phyloP scores from a whole-genome alignment of 64 coral and sea anemone species.

The Trachythela sp. region DNA sequence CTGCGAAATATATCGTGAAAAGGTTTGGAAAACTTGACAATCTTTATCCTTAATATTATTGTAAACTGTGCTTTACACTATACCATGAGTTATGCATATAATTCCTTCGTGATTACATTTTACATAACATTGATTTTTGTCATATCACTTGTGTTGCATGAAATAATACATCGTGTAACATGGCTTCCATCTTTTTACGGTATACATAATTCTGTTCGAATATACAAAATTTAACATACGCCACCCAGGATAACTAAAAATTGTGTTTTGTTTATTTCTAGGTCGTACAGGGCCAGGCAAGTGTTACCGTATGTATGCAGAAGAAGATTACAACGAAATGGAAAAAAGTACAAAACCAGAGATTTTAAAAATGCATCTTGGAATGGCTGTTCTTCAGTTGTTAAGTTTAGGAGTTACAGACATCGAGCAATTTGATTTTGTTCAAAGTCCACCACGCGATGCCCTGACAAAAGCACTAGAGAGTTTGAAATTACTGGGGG shows the following conservation, averaged over 20 bases:
- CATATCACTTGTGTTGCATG: too few relatives aligned
- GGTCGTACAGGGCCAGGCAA: neutral
- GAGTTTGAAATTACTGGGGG: neutral
- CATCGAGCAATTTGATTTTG: neutral
- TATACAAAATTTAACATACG: too few relatives aligned
- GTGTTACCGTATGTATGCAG: neutral
- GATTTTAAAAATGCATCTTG: neutral
- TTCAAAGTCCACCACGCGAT: neutral
- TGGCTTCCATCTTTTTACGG: too few relatives aligned
- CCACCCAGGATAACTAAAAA: neutral
- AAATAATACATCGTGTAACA: too few relatives aligned
- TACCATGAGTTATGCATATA: too few relatives aligned
- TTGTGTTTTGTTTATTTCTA: neutral
- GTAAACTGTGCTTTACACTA: too few relatives aligned
- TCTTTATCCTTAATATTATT: too few relatives aligned
- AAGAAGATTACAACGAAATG: neutral
- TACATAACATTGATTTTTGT: too few relatives aligned
- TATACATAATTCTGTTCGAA: too few relatives aligned
- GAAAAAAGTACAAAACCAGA: neutral
- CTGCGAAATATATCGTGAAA: too few relatives aligned
- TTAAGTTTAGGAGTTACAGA: neutral
- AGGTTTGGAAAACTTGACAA: too few relatives aligned
- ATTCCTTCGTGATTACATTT: too few relatives aligned
- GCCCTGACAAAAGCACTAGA: neutral
- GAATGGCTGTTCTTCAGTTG: neutral